Percentiles rank a stretch among this genome's conserved stretches.
Conservation (phyloP, 2,113 vertebrate species). For the Oncorhynchus keta region DNA sequence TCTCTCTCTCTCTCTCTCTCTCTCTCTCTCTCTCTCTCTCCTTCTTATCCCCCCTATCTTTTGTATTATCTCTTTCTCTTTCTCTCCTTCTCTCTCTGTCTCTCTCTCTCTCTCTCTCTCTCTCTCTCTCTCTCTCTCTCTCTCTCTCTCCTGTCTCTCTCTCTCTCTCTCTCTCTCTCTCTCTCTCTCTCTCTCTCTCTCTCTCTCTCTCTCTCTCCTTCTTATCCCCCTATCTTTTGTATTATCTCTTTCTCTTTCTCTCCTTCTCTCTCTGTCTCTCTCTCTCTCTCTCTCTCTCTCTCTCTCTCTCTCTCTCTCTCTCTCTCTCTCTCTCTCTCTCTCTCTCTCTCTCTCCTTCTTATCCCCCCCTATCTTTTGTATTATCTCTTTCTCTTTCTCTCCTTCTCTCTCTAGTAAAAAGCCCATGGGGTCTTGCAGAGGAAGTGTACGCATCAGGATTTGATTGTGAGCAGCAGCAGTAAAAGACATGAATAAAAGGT, state of each 20-base stretch:
- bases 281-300: not conserved
- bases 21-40: too few relatives aligned
- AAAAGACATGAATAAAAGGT: slow-evolving; percentile 66
- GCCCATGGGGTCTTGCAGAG: slow-evolving; percentile 36
- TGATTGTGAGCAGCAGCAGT: slow-evolving; percentile 62
- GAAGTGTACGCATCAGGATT: slow-evolving; percentile 51
- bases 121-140: not conserved
- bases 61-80: too few relatives aligned
- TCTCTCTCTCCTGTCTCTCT: too few relatives aligned
- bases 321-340: not conserved
- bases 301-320: not conserved
- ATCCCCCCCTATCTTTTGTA: not conserved
- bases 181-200: not conserved
- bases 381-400: not conserved
- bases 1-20: not conserved
- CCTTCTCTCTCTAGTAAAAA: not conserved
- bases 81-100: not conserved
- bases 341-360: not conserved
- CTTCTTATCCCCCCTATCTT: too few relatives aligned
- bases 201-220: not conserved
- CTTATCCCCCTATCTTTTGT: too few relatives aligned
- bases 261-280: not conserved
- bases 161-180: not conserved
- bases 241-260: too few relatives aligned
- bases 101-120: not conserved